Base-by-base conservation (phyloP, 2,888 invertebrate genomes). In the Ophion costatus region DNA sequence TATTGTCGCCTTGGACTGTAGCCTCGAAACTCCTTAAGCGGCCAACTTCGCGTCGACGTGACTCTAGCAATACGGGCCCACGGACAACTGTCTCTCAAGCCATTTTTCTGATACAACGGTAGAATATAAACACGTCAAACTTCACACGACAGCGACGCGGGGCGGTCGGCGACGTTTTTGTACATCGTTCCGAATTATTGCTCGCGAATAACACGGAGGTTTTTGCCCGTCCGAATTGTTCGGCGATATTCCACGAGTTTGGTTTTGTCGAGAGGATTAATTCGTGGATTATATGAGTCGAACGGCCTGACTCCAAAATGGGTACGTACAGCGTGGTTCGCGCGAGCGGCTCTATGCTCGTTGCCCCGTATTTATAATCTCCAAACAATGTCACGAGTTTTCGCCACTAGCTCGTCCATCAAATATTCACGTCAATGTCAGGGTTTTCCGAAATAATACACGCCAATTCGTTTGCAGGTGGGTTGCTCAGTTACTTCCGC, bases 401-500 rank as follows among this genome's bases (percentile, higher is more conserved):
- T 42, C 77, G 81, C 57, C 70, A 78, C 29, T 86, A 77, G 69
- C 59, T 66, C 17, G 22, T 17, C n/a, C 56, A 4, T 4, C 24
- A 70, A 29, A 29, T 56, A 51, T n/a, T n/a, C 56, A 11, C 24
- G 45, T 14, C 51, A 4, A 7, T 64, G n/a, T n/a, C n/a, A n/a
- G n/a, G n/a, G n/a, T n/a, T 66, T 20, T 17, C 38, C 17, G 1
- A 3, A 10, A 66, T 17, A 20, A 66, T 51, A 51, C 11, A 51
- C 51, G 5, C 45, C 45, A 4, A 77, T 81, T 86, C 82, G 59
- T 87, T 95, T 95, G 66, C 94, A 98, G 99, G 99, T 95, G 98
- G 98, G 93, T 95, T 99, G 93, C 96, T 99, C 94, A 98, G 98
- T 95, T 99, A 99, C 94, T 99, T 99, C 95, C 97, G 98, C 92